Conservation (phyloP, 2,113 vertebrate species). For the Micronycteris hirsuta region DNA sequence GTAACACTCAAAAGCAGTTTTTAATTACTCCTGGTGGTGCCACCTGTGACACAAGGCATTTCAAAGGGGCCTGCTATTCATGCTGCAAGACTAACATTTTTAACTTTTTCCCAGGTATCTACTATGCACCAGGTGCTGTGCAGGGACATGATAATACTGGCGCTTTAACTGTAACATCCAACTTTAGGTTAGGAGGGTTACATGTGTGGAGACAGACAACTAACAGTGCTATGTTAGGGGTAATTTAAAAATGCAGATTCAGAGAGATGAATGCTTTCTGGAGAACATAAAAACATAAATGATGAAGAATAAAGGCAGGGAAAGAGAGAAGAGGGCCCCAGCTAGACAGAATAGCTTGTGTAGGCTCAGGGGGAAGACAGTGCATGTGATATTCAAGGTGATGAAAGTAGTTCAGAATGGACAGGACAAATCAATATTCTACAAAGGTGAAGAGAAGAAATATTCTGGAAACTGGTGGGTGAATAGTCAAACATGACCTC, state of each 20-base stretch:
- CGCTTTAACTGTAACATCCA: neutral
- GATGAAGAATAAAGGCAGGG: neutral
- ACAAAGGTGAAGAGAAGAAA: neutral
- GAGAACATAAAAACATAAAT: neutral
- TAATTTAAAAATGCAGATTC: neutral
- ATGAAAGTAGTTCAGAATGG: neutral
- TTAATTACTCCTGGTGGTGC: neutral
- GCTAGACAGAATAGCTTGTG: neutral
- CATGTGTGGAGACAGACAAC: neutral
- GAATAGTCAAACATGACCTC: neutral
- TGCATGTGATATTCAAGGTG: rapidly evolving
- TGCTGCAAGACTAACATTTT: neutral
- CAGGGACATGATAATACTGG: neutral
- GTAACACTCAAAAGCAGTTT: neutral
- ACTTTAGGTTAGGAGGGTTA: neutral
- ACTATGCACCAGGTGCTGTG: neutral
- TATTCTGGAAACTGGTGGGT: neutral
- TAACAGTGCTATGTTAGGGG: neutral
- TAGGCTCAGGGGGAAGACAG: neutral
- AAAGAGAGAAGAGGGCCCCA: neutral
- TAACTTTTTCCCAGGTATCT: neutral
- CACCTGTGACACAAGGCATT: neutral
- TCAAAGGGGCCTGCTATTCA: neutral
- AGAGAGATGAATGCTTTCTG: neutral
- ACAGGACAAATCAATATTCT: neutral